phyloP scores from a whole-genome alignment of 2,797 vertebrate species.

The Choloepus didactylus region DNA sequence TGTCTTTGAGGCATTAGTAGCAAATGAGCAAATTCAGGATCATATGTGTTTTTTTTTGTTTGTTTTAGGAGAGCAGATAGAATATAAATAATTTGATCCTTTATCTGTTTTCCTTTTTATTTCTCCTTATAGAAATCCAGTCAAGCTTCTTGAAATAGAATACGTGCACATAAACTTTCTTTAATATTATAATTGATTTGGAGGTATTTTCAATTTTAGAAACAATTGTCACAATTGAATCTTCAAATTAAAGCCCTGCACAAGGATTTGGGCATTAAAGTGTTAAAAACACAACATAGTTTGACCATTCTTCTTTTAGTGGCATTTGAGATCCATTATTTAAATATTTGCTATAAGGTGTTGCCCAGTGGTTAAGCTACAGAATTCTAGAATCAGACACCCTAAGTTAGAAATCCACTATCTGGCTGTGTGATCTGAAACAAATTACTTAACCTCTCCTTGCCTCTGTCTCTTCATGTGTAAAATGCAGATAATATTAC shows the following conservation, averaged over 20 bases:
- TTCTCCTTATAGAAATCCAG: background rate
- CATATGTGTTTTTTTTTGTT: background rate
- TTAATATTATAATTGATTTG: background rate
- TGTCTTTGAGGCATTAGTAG: background rate
- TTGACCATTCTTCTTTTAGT: slow-evolving; percentile 10
- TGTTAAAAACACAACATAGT: slow-evolving; percentile 12
- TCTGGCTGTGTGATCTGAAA: background rate
- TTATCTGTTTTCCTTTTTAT: slow-evolving; percentile 12
- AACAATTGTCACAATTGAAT: background rate
- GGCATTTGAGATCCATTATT: background rate
- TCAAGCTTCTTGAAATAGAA: background rate
- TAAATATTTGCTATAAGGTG: background rate
- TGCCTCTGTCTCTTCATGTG: background rate
- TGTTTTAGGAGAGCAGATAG: background rate
- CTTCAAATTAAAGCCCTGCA: slow-evolving; percentile 38
- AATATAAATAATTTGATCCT: slow-evolving; percentile 5
- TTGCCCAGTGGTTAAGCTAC: background rate
- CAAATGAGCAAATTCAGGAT: background rate
- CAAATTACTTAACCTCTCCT: background rate
- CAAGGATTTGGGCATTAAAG: slow-evolving; percentile 20
- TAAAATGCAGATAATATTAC: background rate
- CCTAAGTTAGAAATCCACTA: background rate
- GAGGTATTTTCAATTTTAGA: slow-evolving; percentile 49
- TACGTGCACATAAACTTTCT: background rate
- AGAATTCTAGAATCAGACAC: background rate